These are phyloP conservation scores for Hemicrepidius hirtus DNA, from an alignment of 2,888 invertebrate genomes.

Conservation along the genomic window DNA sequence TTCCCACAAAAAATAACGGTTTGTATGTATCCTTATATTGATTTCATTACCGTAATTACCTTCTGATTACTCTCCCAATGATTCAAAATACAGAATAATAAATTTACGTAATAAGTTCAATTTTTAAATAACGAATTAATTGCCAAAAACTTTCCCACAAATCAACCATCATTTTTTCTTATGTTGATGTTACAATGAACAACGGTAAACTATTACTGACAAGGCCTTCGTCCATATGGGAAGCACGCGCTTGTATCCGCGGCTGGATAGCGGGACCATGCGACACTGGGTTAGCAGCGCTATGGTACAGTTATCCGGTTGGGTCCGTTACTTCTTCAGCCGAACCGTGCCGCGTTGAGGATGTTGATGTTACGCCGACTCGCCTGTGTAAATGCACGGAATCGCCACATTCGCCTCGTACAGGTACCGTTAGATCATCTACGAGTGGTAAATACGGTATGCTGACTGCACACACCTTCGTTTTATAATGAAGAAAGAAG, in stretches of 20 bases:
- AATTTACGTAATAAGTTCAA: too few species aligned
- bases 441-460: conserved; percentile 34
- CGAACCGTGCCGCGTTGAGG: conserved; percentile 53
- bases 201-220: conserved; percentile 35
- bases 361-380: conserved; percentile 39
- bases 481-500: conserved; percentile 22
- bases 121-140: too few species aligned
- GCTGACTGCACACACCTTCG: conserved; percentile 33
- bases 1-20: too few species aligned
- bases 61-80: too few species aligned
- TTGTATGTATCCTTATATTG: too few species aligned
- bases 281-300: conserved; percentile 65
- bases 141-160: too few species aligned
- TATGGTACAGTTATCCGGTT: conserved; percentile 57
- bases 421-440: conserved; percentile 48
- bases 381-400: conserved; percentile 36
- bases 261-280: conserved; percentile 54
- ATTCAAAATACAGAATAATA: too few species aligned
- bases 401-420: conserved; percentile 41
- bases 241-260: conserved; percentile 49
- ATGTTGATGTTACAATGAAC: not conserved
- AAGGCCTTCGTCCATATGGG: conserved; percentile 38
- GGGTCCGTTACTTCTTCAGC: conserved; percentile 55
- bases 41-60: too few species aligned
- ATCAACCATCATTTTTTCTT: too few species aligned